phyloP scores from a whole-genome alignment of 2,888 invertebrate genomes.

The Dascillus cervinus region DNA sequence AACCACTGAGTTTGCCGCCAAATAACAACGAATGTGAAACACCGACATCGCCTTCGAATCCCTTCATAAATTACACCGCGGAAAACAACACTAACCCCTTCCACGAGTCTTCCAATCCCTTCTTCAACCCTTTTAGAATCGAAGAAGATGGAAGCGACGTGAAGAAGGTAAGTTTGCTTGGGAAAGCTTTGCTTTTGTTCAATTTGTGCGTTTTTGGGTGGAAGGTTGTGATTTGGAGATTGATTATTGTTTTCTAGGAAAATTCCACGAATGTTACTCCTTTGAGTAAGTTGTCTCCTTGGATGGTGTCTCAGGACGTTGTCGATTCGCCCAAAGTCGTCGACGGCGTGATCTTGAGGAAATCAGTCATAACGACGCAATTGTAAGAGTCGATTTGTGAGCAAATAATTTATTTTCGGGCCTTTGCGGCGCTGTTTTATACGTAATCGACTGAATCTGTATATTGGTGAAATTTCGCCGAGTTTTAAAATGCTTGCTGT shows the following conservation, averaged over 20 bases:
- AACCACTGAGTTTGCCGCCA: constrained; percentile 24
- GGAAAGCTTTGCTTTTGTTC: constrained; percentile 15
- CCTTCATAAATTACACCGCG: constrained; percentile 29
- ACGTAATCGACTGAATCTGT: too few relatives aligned
- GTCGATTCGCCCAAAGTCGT: constrained; percentile 53
- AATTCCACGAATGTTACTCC: constrained; percentile 51
- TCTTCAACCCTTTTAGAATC: constrained; percentile 38
- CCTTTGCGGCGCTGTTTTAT: too few relatives aligned
- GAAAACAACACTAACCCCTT: constrained; percentile 43
- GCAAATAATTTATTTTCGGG: background rate
- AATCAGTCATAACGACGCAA: constrained; percentile 83
- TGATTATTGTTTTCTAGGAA: too few relatives aligned
- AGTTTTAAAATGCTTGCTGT: too few relatives aligned
- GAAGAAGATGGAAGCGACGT: constrained; percentile 31
- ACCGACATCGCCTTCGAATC: constrained; percentile 23
- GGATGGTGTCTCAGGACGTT: constrained; percentile 72
- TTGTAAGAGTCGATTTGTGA: constrained; percentile 43
- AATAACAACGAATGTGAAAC: constrained; percentile 12
- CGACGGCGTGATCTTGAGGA: constrained; percentile 63
- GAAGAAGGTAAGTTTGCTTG: constrained; percentile 21
- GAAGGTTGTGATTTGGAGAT: too few relatives aligned
- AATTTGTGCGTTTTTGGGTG: too few relatives aligned
- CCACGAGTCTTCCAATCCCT: constrained; percentile 40
- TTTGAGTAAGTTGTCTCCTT: constrained; percentile 67
- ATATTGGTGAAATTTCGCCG: background rate